Conservation (phyloP, 1,140 invertebrate species). For the Hydropsyche tenuis region DNA sequence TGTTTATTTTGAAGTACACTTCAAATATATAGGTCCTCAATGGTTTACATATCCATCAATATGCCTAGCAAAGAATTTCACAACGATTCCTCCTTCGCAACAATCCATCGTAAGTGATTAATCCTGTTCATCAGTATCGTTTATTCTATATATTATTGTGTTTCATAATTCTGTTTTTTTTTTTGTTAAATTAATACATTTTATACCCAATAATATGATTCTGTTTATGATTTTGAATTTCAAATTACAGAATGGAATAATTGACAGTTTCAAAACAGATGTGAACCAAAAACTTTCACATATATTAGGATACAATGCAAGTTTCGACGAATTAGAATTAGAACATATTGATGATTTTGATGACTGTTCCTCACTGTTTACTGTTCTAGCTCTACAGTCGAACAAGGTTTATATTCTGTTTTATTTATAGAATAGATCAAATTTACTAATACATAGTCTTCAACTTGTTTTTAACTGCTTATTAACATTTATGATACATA, state of each 20-base stretch:
- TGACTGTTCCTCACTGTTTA: no score
- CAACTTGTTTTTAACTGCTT: no score
- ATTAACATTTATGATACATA: no score
- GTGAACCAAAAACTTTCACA: slow-evolving; percentile 32
- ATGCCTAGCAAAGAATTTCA: slow-evolving; percentile 55
- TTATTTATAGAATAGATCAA: no score
- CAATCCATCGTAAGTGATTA: background rate
- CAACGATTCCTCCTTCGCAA: slow-evolving; percentile 54
- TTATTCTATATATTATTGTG: no score
- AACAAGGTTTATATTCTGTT: no score
- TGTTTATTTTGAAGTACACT: slow-evolving; percentile 56
- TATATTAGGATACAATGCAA: slow-evolving; percentile 28
- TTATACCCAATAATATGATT: no score
- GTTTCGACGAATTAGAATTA: slow-evolving; percentile 37
- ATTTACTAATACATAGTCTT: no score
- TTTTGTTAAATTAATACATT: no score
- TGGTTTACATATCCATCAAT: slow-evolving; percentile 58
- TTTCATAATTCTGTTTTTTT: no score
- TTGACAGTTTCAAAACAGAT: background rate
- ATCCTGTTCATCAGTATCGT: background rate
- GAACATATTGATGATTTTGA: no score
- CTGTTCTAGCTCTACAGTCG: no score
- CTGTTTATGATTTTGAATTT: background rate
- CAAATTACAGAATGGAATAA: slow-evolving; percentile 11
- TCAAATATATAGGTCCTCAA: slow-evolving; percentile 55